A percentile compares a stretch with the other conserved stretches of the same genome.
Conservation (phyloP, 2,888 invertebrate genomes). For the Drosophila mimica region DNA sequence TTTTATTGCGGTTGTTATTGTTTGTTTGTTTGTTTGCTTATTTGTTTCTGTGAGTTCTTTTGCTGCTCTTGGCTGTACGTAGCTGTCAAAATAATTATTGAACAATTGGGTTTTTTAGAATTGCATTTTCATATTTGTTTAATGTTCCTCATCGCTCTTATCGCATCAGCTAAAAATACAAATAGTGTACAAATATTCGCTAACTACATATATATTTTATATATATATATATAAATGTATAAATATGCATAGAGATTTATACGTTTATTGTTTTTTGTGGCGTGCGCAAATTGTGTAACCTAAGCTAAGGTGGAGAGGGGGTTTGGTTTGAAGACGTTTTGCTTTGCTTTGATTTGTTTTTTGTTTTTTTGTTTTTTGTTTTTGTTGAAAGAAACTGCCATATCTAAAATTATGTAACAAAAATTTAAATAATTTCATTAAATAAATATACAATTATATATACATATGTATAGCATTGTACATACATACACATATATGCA, state of each 20-base stretch:
- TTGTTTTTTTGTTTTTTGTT: neutral
- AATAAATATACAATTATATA: conserved; percentile 27
- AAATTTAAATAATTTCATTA: conserved; percentile 43
- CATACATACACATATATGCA: conserved; percentile 6
- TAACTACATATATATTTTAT: conserved; percentile 56
- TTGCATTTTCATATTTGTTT: conserved; percentile 20
- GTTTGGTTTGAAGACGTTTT: neutral
- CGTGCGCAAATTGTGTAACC: conserved; percentile 36
- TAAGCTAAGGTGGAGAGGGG: conserved; percentile 33
- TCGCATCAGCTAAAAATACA: conserved; percentile 62
- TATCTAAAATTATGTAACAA: conserved; percentile 65
- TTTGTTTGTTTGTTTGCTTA: conserved; percentile 8
- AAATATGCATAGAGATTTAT: conserved; percentile 26
- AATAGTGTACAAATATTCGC: conserved; percentile 76
- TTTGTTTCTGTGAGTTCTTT: conserved; percentile 4
- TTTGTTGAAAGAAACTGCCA: conserved; percentile 29
- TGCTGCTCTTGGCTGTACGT: conserved; percentile 8
- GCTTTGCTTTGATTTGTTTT: neutral
- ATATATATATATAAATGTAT: conserved; percentile 11
- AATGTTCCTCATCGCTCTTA: conserved; percentile 14
- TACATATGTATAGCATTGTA: conserved; percentile 16
- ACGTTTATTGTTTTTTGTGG: conserved; percentile 37
- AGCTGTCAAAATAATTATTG: conserved; percentile 19
- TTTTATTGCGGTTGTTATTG: conserved; percentile 3
- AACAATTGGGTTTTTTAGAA: conserved; percentile 21